A percentile compares a stretch with the other conserved stretches of the same genome.
phyloP scores from a whole-genome alignment of 2,888 invertebrate species.

The Hydrotaea cyrtoneurina region DNA sequence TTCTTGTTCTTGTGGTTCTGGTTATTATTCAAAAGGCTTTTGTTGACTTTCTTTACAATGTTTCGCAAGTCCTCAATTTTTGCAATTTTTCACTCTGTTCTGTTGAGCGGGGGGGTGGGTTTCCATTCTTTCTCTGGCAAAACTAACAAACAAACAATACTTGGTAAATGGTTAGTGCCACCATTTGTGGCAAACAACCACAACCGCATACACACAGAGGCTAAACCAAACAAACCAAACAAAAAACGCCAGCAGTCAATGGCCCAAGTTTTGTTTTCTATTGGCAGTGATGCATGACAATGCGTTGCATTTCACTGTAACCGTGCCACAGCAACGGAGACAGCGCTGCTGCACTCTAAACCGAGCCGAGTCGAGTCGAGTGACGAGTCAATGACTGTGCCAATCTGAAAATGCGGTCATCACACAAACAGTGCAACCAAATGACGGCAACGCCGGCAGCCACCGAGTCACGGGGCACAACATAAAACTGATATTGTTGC shows the following conservation, averaged over 20 bases:
- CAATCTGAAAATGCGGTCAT: slow-evolving; percentile 52
- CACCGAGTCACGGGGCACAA: no score
- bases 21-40: no score
- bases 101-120: no score
- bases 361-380: neutral
- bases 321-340: neutral
- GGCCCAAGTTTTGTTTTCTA: slow-evolving; percentile 15
- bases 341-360: slow-evolving; percentile 24
- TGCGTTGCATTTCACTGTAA: slow-evolving; percentile 17
- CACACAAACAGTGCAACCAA: neutral
- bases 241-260: neutral
- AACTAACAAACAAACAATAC: neutral
- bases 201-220: neutral
- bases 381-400: slow-evolving; percentile 34
- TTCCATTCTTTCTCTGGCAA: neutral
- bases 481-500: neutral
- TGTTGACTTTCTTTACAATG: neutral
- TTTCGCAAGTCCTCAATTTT: neutral
- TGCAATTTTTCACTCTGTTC: neutral
- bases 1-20: no score
- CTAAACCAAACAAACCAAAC: neutral
- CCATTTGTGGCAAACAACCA: slow-evolving; percentile 9
- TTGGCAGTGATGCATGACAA: slow-evolving; percentile 2
- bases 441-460: no score
- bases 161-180: neutral